Conservation (phyloP, 2,113 vertebrate genomes). For the Danio rerio region GRCz12tu NC_133190.1:42435001-42435500, state of each 20-base stretch:
- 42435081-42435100: no score
- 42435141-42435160: no score
- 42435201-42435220: neutral
- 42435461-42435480: slow-evolving; percentile 51
- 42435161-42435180: neutral
- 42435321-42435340: slow-evolving; percentile 65
- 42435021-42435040: no score
- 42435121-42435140: no score
- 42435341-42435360: slow-evolving; percentile 52
- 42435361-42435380: slow-evolving; percentile 73
- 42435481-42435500: neutral
- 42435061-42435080: no score
- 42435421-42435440: slow-evolving; percentile 60
- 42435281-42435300: slow-evolving; percentile 64
- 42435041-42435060: no score
- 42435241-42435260: neutral
- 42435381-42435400: slow-evolving; percentile 77
- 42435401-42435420: slow-evolving; percentile 65
- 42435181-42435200: neutral
- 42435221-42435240: neutral
- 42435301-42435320: slow-evolving; percentile 67
- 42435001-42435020: no score
- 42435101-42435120: no score
- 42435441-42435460: slow-evolving; percentile 71
- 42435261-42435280: neutral